Percentiles rank a stretch among this genome's conserved stretches.
phyloP scores from a whole-genome alignment of 1,140 invertebrate genomes.

The Lasioglossum baleicum region DNA sequence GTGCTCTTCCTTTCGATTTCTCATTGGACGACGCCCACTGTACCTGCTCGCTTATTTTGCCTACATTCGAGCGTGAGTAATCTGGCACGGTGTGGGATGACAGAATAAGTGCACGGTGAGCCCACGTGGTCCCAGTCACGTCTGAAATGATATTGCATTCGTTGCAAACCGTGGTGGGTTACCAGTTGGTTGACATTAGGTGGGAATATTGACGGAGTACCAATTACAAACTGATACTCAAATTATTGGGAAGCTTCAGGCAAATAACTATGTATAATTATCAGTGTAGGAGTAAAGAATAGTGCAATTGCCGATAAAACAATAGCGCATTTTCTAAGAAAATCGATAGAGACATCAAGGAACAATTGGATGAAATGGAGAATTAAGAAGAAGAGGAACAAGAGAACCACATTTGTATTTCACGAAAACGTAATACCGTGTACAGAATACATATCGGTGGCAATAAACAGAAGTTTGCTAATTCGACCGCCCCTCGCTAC shows the following conservation, averaged over 20 bases:
- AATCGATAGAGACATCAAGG: neutral
- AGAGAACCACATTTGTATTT: conserved; percentile 5
- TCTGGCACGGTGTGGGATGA: conserved; percentile 48
- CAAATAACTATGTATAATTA: too few species aligned
- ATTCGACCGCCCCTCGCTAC: neutral
- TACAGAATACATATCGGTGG: conserved; percentile 37
- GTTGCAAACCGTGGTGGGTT: neutral
- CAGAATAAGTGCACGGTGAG: conserved; percentile 51
- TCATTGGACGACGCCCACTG: conserved; percentile 54
- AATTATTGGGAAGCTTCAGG: too few species aligned
- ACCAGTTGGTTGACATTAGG: too few species aligned
- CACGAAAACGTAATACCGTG: conserved; percentile 3
- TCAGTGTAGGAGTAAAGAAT: too few species aligned
- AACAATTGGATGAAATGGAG: neutral
- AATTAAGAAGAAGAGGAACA: neutral
- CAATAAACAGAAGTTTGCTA: neutral
- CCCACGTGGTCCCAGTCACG: conserved; percentile 23
- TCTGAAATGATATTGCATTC: neutral
- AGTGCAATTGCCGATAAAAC: too few species aligned
- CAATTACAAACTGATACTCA: neutral
- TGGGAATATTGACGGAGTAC: neutral
- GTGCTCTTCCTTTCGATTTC: conserved; percentile 62
- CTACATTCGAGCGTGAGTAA: conserved; percentile 21
- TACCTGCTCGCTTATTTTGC: conserved; percentile 43
- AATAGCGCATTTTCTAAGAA: too few species aligned